A percentile compares a stretch with the other conserved stretches of the same genome.
Evolutionary conservation across 2,797 vertebrate species (phyloP).

Genomic region (Alosa sapidissima): DNA sequence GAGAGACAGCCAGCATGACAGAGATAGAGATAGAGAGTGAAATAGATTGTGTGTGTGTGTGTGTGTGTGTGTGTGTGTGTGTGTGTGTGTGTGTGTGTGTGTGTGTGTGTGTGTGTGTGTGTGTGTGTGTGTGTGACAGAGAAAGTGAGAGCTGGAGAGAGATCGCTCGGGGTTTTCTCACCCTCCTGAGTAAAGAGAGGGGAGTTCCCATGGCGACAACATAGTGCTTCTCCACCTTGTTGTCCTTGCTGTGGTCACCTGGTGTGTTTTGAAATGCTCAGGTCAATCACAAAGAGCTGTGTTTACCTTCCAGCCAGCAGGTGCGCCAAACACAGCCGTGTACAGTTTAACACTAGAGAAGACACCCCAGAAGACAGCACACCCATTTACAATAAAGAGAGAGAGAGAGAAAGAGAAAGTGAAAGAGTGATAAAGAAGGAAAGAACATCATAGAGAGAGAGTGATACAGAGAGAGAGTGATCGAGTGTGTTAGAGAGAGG

Average conservation of each 20-base stretch:
- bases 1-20: neutral
- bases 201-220: neutral
- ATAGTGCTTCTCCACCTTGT: neutral
- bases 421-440: no score
- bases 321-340: neutral
- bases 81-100: no score
- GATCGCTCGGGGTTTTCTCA: neutral
- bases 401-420: neutral
- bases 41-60: neutral
- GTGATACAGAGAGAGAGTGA: neutral
- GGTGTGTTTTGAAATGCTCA: neutral
- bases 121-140: no score
- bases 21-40: neutral
- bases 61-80: no score
- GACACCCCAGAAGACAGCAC: neutral
- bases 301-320: neutral
- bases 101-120: no score
- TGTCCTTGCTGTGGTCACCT: neutral
- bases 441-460: neutral
- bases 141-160: neutral
- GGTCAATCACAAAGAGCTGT: neutral
- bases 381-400: neutral
- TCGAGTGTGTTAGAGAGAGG: neutral
- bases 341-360: neutral
- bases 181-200: neutral